Conservation (phyloP, 1,140 invertebrate genomes). For the Drosophila subpulchrella region DNA sequence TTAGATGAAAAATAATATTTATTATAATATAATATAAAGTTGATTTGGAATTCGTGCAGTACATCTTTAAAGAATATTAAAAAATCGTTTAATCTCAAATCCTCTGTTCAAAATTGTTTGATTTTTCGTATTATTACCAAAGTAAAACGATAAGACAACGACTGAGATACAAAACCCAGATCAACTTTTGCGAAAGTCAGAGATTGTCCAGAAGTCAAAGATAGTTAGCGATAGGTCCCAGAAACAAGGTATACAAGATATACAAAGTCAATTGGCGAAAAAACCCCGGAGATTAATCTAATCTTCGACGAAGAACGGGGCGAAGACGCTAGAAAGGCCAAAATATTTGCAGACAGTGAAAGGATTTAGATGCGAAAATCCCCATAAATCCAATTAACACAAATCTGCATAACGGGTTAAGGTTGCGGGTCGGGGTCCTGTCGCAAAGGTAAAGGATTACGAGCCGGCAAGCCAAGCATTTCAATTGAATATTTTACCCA, state of each 20-base stretch:
- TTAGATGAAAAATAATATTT: too few relatives aligned
- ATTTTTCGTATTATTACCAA: too few relatives aligned
- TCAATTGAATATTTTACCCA: constrained; percentile 59
- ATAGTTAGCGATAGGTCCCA: constrained; percentile 16
- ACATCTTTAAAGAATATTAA: too few relatives aligned
- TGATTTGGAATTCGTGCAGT: too few relatives aligned
- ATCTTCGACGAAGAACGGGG: constrained; percentile 55
- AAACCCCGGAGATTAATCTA: constrained; percentile 70
- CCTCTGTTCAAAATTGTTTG: too few relatives aligned
- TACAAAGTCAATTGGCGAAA: constrained; percentile 72
- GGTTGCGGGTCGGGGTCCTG: constrained; percentile 1
- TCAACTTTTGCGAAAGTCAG: constrained; percentile 14
- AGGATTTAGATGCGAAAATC: constrained; percentile 80
- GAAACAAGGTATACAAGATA: neutral
- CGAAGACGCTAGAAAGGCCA: constrained; percentile 54
- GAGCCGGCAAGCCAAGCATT: constrained; percentile 14
- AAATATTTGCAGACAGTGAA: constrained; percentile 84
- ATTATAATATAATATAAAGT: too few relatives aligned
- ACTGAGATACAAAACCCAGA: neutral
- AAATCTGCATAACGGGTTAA: constrained; percentile 76
- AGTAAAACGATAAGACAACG: neutral
- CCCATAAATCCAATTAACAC: constrained; percentile 83
- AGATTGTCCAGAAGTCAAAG: constrained; percentile 23
- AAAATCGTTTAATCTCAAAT: too few relatives aligned
- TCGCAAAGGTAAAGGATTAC: constrained; percentile 34